Percentiles rank a stretch among this genome's conserved stretches.
These are phyloP conservation scores for Myiotriccus ornatus DNA, from an alignment of 2,797 vertebrate genomes.

Conservation along the genomic window DNA sequence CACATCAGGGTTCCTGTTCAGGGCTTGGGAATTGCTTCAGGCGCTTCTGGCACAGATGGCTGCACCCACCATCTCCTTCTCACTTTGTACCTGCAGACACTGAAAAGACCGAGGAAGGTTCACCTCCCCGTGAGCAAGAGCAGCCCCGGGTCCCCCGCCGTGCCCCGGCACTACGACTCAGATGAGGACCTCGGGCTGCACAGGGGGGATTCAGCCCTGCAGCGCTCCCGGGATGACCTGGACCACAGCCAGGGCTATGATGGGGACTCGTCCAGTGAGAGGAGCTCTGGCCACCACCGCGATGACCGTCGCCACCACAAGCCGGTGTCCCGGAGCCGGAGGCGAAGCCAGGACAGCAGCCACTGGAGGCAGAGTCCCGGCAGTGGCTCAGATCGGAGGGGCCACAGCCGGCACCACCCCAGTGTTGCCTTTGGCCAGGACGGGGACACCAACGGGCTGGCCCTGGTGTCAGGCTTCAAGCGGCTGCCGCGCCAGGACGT, in stretches of 20 bases:
- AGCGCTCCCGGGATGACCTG: constrained; percentile 22
- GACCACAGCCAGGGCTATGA: constrained; percentile 72
- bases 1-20: accelerated
- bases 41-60: not conserved
- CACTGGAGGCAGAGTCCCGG: not conserved
- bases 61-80: not conserved
- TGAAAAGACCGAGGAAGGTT: constrained; percentile 88
- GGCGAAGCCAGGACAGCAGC: constrained; percentile 35
- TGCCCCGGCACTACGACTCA: not conserved
- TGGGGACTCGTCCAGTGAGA: constrained; percentile 84
- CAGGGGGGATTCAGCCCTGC: not conserved
- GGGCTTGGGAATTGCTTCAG: not conserved
- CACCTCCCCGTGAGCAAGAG: constrained; percentile 78
- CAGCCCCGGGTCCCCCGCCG: not conserved
- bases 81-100: constrained; percentile 75
- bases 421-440: constrained; percentile 68
- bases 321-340: not conserved
- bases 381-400: not conserved
- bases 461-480: constrained; percentile 89
- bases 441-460: constrained; percentile 71
- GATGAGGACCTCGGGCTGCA: not conserved
- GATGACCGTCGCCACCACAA: not conserved
- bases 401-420: not conserved
- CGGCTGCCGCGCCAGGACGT: constrained; percentile 79
- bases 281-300: constrained; percentile 71